Base-by-base conservation (phyloP, 1,140 invertebrate species). In the Listronotus bonariensis region DNA sequence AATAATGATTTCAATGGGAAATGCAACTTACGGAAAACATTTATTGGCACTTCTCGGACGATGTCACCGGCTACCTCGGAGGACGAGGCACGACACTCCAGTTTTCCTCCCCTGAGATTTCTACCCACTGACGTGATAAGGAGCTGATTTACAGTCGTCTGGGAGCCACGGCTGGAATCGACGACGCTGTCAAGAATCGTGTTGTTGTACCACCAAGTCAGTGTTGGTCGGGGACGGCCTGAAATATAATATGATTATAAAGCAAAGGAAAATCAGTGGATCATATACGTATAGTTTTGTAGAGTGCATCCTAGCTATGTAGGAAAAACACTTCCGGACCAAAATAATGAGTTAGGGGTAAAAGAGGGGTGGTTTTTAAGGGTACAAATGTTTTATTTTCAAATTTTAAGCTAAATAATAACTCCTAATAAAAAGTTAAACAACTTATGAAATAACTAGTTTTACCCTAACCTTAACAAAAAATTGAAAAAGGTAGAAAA, bases 181-280 rank as follows among this genome's bases (percentile, higher is more conserved):
- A 84, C 82, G 34, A 85, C 83, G 56, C 83, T 83, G 72, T 91
- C 89, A 49, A 93, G 72, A 53, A 92, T 78, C 31, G 84, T 82
- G 49, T 85, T 84, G 66, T 89, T 88, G 65, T 86, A 83, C 89
- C 89, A 92, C 91, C 91, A 93, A 8, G 86, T 90, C 32, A 93
- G 85, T 55, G 85, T 81, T 1, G 91, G 91, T 32, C 83, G 82
- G 12, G 91, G 91, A 68, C 84, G 86, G 67, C 87, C 87, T 88
- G 68, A 56, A 79, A 64, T 36, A 6, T 36, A 32, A 49, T 11
- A 43, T n/a, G n/a, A n/a, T n/a, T n/a, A n/a, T n/a, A n/a, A n/a
- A n/a, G n/a, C n/a, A n/a, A n/a, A n/a, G n/a, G n/a, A n/a, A n/a
- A n/a, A n/a, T n/a, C n/a, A n/a, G n/a, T n/a, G n/a, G n/a, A n/a